phyloP scores from a whole-genome alignment of 2,797 vertebrate species.

The Graptemys geographica region DNA sequence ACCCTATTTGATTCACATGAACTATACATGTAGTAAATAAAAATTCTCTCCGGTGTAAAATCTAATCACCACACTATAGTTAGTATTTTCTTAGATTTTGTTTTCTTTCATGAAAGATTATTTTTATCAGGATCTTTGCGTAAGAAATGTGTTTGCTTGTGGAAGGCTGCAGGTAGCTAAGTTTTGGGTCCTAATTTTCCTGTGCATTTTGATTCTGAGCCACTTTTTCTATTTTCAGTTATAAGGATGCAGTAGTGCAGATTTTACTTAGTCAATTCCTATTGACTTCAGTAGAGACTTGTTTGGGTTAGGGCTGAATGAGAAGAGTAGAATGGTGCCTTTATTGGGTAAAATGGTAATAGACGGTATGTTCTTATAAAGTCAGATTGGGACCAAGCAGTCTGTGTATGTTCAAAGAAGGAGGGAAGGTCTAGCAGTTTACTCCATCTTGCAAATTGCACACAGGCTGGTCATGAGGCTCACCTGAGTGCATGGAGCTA shows the following conservation, averaged over 20 bases:
- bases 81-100: neutral
- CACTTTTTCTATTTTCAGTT: slow-evolving; percentile 48
- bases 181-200: slow-evolving; percentile 54
- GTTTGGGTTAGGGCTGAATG: neutral
- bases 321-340: neutral
- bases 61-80: neutral
- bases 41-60: neutral
- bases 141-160: neutral
- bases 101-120: neutral
- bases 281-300: slow-evolving; percentile 11
- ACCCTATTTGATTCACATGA: neutral
- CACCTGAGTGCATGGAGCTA: neutral
- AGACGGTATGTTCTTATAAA: neutral
- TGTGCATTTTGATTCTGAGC: neutral
- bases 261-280: neutral
- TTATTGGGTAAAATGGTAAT: neutral
- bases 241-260: neutral
- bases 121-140: neutral
- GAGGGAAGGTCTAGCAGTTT: neutral
- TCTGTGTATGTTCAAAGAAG: neutral
- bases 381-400: neutral
- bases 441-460: neutral
- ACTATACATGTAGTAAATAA: neutral
- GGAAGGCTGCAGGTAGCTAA: neutral
- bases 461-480: neutral